Evolutionary conservation across 1,140 invertebrate genomes (phyloP).

Genomic region (Trissolcus basalis): DNA sequence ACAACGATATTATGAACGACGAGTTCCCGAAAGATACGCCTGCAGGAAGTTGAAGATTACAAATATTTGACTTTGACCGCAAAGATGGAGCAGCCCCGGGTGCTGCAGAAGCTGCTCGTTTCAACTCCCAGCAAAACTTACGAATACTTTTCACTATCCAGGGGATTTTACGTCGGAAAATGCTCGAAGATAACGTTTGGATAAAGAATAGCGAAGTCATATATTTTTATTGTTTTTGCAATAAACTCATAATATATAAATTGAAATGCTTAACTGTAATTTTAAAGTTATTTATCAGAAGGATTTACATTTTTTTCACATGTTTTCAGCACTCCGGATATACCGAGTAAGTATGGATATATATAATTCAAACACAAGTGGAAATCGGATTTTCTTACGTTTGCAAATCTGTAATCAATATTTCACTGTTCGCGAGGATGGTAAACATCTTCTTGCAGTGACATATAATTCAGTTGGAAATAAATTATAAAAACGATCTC

Average conservation of each 20-base stretch:
- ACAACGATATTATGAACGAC: neutral
- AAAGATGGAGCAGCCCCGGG: constrained; percentile 27
- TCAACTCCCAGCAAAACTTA: constrained; percentile 38
- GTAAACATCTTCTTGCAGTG: neutral
- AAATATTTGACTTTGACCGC: constrained; percentile 61
- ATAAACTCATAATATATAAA: constrained; percentile 32
- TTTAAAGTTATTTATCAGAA: too few relatives aligned
- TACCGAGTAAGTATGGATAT: neutral
- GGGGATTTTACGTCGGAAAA: constrained; percentile 51
- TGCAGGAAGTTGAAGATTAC: constrained; percentile 37
- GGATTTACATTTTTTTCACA: too few relatives aligned
- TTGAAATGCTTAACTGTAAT: neutral
- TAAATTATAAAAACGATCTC: neutral
- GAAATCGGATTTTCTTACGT: too few relatives aligned
- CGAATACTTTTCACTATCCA: constrained; percentile 46
- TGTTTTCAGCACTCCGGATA: neutral
- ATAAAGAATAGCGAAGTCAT: constrained; percentile 52
- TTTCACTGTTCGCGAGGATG: neutral
- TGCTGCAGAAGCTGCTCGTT: constrained; percentile 51
- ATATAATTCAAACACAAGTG: neutral
- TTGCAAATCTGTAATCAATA: constrained; percentile 1
- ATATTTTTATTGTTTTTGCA: constrained; percentile 40
- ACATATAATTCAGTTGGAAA: neutral
- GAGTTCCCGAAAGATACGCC: constrained; percentile 43
- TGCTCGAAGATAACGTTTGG: constrained; percentile 37